Conservation (phyloP, 2,797 vertebrate genomes). For the Myotis pilosus region DNA sequence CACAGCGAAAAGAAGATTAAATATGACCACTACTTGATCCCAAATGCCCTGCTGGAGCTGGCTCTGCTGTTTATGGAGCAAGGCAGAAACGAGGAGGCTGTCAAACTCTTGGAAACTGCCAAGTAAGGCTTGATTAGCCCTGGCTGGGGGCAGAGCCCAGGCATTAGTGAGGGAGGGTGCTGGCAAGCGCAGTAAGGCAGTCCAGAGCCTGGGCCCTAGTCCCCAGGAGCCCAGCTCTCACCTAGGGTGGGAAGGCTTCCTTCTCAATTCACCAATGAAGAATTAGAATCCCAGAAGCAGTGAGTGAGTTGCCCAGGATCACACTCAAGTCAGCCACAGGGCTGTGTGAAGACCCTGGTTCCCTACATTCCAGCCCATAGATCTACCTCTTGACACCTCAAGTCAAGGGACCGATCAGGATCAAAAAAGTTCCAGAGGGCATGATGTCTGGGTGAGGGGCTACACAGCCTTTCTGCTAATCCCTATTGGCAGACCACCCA, state of each 20-base stretch:
- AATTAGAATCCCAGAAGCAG: neutral
- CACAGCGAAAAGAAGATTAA: constrained; percentile 96
- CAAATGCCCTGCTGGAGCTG: constrained; percentile 95
- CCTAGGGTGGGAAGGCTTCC: neutral
- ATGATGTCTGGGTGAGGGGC: neutral
- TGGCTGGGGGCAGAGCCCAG: neutral
- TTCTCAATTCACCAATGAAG: neutral
- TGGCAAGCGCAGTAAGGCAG: neutral
- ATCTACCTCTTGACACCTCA: neutral
- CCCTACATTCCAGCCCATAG: neutral
- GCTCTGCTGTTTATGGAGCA: constrained; percentile 93
- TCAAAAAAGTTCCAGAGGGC: neutral
- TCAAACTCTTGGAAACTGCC: constrained; percentile 93
- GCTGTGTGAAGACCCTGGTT: neutral
- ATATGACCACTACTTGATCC: constrained; percentile 97
- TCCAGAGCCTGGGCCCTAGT: neutral
- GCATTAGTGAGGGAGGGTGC: neutral
- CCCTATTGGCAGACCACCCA: neutral
- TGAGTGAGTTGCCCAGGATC: neutral
- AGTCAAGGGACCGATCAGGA: neutral
- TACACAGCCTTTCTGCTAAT: neutral
- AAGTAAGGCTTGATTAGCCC: constrained; percentile 87
- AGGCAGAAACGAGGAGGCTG: constrained; percentile 90
- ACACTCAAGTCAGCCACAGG: neutral
- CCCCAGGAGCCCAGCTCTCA: neutral